Evolutionary conservation across 2,888 invertebrate species (phyloP), one percentile per base, ranked within the genome.

Genomic region (Zhengitettix transpicula): DNA sequence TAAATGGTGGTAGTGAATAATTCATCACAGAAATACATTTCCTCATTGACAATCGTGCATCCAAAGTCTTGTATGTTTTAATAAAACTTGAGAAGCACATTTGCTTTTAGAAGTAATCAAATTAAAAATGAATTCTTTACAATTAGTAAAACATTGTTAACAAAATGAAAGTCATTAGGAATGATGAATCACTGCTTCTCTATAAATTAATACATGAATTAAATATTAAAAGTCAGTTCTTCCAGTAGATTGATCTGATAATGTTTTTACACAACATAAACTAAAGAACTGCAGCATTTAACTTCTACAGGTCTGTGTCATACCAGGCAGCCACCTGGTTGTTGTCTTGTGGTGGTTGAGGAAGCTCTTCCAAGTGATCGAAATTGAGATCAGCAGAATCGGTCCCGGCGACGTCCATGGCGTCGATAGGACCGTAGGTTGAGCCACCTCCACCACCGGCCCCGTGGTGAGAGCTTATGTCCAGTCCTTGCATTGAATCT

Each of bases 251-350:
- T 28, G 28, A 28, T 28, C 28, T 28, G 28, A 28, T n/a, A n/a
- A n/a, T 28, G 28, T 28, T 28, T n/a, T 28, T 28, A 28, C 28
- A 28, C 28, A 28, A 28, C 28, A 28, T 28, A 28, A 28, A 28
- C 28, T 28, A 28, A 28, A 28, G 28, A 28, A 28, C 28, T 28
- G 28, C 17, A 17, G 17, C 15, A 52, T 1, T 3, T 5, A 14
- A n/a, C 2, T 54, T 58, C 60, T 84, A 96, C 71, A 96, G 85
- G 76, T 96, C 95, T 66, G 95, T 96, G 77, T 96, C 96, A 76
- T 95, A 96, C 96, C 96, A 96, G 69, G 94, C 93, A 65, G 94
- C 92, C 67, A 92, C 88, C 73, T 92, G 91, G 73, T 86, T 89
- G 77, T 91, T 90, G 74, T 90, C 89, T 69, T 87, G 87, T 55